A percentile compares a stretch with the other conserved stretches of the same genome.
These are phyloP conservation scores for Capra hircus DNA, from an alignment of 2,113 vertebrate species.

Conservation along the genomic window DNA sequence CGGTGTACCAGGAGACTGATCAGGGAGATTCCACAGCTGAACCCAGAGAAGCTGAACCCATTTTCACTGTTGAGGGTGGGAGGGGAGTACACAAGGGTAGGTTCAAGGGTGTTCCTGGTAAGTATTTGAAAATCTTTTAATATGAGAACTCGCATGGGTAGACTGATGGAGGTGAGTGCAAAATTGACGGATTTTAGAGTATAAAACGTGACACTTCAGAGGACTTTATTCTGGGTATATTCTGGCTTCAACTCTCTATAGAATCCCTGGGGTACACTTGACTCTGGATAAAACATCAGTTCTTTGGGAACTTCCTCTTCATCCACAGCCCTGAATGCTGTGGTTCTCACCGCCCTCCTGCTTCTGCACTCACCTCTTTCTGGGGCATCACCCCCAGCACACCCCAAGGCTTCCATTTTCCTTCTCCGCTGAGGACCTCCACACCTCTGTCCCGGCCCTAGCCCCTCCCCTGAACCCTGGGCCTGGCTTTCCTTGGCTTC, in stretches of 20 bases:
- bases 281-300: background rate
- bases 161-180: background rate
- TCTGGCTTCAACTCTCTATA: background rate
- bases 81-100: background rate
- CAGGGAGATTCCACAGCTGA: background rate
- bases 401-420: background rate
- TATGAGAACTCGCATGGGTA: background rate
- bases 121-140: slow-evolving; percentile 22
- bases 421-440: background rate
- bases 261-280: background rate
- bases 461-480: background rate
- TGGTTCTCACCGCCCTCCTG: background rate
- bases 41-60: background rate
- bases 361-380: background rate
- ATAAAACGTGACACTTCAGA: slow-evolving; percentile 48
- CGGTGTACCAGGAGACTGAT: background rate
- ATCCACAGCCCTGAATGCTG: background rate
- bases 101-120: background rate
- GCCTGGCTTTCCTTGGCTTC: background rate
- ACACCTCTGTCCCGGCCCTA: background rate
- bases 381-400: background rate
- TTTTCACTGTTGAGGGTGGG: background rate
- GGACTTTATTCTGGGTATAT: slow-evolving; percentile 38
- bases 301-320: background rate
- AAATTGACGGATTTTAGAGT: background rate